These are phyloP conservation scores for Pelagia noctiluca DNA, from an alignment of 30 jellyfish, hydroid and myxozoan species.

Conservation along the genomic window DNA sequence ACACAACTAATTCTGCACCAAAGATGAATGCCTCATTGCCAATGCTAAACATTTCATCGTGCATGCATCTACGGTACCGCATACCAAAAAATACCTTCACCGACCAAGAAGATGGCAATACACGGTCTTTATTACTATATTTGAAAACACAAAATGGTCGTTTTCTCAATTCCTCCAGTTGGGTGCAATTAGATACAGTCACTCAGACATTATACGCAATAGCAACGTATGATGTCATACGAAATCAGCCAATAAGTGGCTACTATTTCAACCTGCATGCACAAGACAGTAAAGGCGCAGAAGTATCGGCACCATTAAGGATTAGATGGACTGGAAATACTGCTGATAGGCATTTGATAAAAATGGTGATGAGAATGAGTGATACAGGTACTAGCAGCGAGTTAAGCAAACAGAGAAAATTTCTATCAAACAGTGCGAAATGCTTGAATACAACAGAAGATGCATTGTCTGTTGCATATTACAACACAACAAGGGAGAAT, in stretches of 20 bases:
- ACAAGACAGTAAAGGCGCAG: conserved; percentile 38
- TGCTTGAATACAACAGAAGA: conserved; percentile 33
- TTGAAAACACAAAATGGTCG: conserved; percentile 30
- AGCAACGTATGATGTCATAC: conserved; percentile 62
- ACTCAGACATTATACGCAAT: conserved; percentile 59
- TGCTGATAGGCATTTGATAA: conserved; percentile 45
- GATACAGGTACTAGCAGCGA: background rate
- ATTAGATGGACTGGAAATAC: conserved; percentile 13
- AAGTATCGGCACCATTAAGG: conserved; percentile 21
- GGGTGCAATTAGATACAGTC: conserved; percentile 83
- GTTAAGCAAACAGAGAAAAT: conserved; percentile 22
- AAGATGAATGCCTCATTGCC: conserved; percentile 7
- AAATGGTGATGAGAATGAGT: conserved; percentile 7
- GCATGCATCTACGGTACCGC: conserved; percentile 43
- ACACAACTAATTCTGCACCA: conserved; percentile 32
- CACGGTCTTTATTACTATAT: conserved; percentile 39
- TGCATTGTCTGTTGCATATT: conserved; percentile 33
- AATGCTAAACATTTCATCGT: conserved; percentile 10
- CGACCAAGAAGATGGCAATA: conserved; percentile 77
- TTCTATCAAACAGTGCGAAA: conserved; percentile 17
- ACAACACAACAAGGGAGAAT: background rate
- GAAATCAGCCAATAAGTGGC: conserved; percentile 60
- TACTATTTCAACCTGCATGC: conserved; percentile 54
- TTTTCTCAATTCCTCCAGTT: conserved; percentile 38
- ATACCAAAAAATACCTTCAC: conserved; percentile 68